Evolutionary conservation across 2,113 vertebrate genomes (phyloP), one percentile per base, ranked within the genome.

Genomic region (Leucopsar rothschildi): DNA sequence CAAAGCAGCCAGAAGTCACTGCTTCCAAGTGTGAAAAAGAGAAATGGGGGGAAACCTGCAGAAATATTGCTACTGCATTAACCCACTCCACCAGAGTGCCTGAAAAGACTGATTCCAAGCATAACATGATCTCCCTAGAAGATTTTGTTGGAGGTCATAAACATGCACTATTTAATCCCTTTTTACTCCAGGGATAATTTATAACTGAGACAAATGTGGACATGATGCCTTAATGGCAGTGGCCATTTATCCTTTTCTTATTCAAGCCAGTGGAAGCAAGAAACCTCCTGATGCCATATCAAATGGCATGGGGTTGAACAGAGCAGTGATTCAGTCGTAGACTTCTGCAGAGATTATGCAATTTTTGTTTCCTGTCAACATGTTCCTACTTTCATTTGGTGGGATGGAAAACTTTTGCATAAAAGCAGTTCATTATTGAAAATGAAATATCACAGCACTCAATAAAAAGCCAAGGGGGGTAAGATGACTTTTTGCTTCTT

Each of bases 1-100:
- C 55, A 71, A 47, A 83, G 71, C 80, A 94, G 91, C 68, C 95
- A 94, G 76, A 83, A 93, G 76, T 81, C 72, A 81, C 27, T 5
- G 6, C 42, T 90, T 93, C 82, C 94, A 94, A 96, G 24, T 44
- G 52, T 47, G 61, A 85, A 82, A 77, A 65, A 80, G 52, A 82
- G 63, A 86, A 94, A 59, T 35, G 22, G 40, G 42, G 64, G 10
- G 40, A 81, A 95, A 94, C 56, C 33, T 63, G 44, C 10, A 88
- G 64, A 83, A 93, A 77, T 83, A 88, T 2, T 71, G 60, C 80
- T 86, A 71, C 52, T 86, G 83, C 1, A 0, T 86, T 86, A 96
- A 75, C 59, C 60, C 42, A 31, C 35, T 81, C 47, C 17, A 59
- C 27, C 40, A 71, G 52, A 33, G 21, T 93, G 45, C 40, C 42